Base-by-base conservation (phyloP, 1,140 invertebrate genomes). In the Macrotrachela quadricornifera region DNA sequence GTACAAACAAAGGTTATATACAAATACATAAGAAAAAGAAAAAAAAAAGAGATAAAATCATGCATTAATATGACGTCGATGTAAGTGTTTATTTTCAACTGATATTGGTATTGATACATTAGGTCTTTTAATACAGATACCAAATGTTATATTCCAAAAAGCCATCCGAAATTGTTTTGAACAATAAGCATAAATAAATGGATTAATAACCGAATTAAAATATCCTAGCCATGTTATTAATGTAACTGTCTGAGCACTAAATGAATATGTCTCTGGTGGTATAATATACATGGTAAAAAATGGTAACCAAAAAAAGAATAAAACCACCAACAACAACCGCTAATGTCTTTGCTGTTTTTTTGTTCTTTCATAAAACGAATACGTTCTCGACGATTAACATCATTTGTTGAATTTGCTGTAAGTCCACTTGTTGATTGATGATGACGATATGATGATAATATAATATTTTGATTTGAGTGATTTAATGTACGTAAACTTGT, bases 141-240 rank as follows among this genome's bases (percentile, higher is more conserved):
- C 21, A 30, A 30, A 30, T 30, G 21, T 30, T 2, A 30, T 30
- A 30, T 30, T 30, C 21, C 21, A 57, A 45, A 53, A 58, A 41
- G 55, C 55, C 15, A 38, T 43, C 10, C 57, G 50, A 49, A 54
- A 58, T 39, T 56, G 50, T 18, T 45, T 46, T 2, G 55, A 47
- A 18, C 44, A 57, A 36, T 59, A 54, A 12, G 57, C 58, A 62
- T 80, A 80, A 53, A 80, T 79, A 51, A 80, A 74, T 3, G 79
- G 79, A 64, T 80, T 80, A 16, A 80, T 65, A 50, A 77, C 79
- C 10, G 88, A 95, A 71, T 97, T 99, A 61, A 95, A 84, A 84
- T 94, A 97, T 46, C 92, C 92, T 6, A 95, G 77, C 92, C 92
- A 97, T 39, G 87, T 94, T 40, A 95, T 84, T 15, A 48, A n/a